Base-by-base conservation (phyloP, 2,888 invertebrate species). In the Gari tellinella region DNA sequence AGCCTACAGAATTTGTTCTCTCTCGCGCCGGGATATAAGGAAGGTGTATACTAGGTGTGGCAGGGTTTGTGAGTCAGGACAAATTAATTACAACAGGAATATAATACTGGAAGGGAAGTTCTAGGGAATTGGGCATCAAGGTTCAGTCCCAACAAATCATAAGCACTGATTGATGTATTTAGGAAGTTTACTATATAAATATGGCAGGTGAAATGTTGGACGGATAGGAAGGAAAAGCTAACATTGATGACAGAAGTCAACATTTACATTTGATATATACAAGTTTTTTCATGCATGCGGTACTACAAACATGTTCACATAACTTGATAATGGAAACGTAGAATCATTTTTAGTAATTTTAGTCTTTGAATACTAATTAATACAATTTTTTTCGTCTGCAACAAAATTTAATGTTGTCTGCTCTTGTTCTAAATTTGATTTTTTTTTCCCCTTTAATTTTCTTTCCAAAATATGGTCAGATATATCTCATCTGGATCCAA, bases 21-120 rank as follows among this genome's bases (percentile, higher is more conserved):
- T 31, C 31, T 31, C 31, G 31, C 31, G 31, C 31, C 31, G 10
- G 31, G 31, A 7, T 31, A 31, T 10, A 31, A 61, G 68, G 68
- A 68, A 68, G 68, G 68, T 68, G 68, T 68, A 68, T 68, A 68
- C 65, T 56, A 43, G 58, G 58, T 40, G 57, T 48, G 66, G 52
- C 23, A 37, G 40, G 62, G 61, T 31, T 31, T 68, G 68, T 62
- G 53, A 62, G 68, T 60, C 21, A 46, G 49, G 49, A 31, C 61
- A 68, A 68, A 68, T 62, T 58, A 68, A 62, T 68, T 62, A 56
- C 60, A 53, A 68, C 48, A 40, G 68, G 62, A 49, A 68, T 68
- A 57, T 56, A 61, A 53, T 43, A 68, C 56, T 60, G 53, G 53
- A 19, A 61, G 67, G 60, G 31, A 38, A 55, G 19, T 57, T 23